phyloP scores from a whole-genome alignment of 2,888 invertebrate genomes.

The Prenolepis imparis region DNA sequence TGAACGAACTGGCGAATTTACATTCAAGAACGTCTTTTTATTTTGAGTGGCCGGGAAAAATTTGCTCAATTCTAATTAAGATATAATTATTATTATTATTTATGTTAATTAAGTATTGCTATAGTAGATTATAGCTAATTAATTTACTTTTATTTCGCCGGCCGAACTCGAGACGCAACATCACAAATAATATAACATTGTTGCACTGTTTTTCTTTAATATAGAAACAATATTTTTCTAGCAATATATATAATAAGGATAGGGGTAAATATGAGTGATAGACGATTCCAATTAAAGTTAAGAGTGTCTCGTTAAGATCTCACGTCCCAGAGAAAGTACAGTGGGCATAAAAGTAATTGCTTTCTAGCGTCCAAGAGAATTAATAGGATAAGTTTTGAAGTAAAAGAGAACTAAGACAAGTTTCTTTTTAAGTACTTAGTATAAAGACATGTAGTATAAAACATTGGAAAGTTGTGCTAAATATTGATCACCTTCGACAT shows the following conservation, averaged over 20 bases:
- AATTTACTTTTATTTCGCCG: background rate
- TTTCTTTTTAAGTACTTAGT: slow-evolving; percentile 3
- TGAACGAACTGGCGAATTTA: background rate
- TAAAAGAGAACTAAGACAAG: slow-evolving; percentile 2
- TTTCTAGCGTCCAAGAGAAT: slow-evolving; percentile 26
- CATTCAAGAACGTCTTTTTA: background rate
- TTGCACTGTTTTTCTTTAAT: background rate
- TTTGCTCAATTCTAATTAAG: background rate
- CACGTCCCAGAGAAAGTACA: background rate
- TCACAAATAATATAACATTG: background rate
- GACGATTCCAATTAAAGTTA: slow-evolving; percentile 42
- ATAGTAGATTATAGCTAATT: background rate
- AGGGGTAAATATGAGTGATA: slow-evolving; percentile 4
- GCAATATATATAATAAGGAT: background rate
- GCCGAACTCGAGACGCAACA: background rate
- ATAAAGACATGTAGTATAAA: slow-evolving; percentile 9
- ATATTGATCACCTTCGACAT: background rate
- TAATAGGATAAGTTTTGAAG: slow-evolving; percentile 49
- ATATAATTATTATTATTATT: background rate
- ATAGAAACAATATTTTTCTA: slow-evolving; percentile 7
- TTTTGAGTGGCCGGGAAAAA: background rate
- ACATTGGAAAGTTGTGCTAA: background rate
- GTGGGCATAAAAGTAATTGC: slow-evolving; percentile 39
- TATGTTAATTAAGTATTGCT: background rate
- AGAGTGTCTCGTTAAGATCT: slow-evolving; percentile 21